phyloP scores from a whole-genome alignment of 2,888 invertebrate genomes.

The Caradrina kadenii region DNA sequence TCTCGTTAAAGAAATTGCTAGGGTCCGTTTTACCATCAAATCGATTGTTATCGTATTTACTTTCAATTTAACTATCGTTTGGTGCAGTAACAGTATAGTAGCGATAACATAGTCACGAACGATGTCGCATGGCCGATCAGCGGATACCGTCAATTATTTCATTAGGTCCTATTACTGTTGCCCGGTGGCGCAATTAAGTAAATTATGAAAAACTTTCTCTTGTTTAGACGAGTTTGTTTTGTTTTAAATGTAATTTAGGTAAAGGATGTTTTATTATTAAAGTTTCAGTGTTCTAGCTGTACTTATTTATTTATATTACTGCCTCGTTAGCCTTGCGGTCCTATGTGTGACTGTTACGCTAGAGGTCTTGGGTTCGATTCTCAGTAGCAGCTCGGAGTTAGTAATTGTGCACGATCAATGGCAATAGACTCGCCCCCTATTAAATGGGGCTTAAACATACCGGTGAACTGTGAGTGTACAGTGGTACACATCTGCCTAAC shows the following conservation, averaged over 20 bases:
- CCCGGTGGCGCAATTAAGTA: constrained; percentile 64
- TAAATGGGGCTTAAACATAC: too few species aligned
- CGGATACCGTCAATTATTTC: constrained; percentile 83
- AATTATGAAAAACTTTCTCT: constrained; percentile 69
- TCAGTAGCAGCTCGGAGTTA: too few species aligned
- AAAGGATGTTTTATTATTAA: constrained; percentile 5
- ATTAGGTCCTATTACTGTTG: constrained; percentile 75
- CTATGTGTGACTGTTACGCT: too few species aligned
- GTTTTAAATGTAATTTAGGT: background rate
- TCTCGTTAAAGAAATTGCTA: constrained; percentile 17
- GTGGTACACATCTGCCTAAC: too few species aligned
- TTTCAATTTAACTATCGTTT: constrained; percentile 46
- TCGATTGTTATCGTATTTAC: constrained; percentile 42
- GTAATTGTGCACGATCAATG: too few species aligned
- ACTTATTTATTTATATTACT: too few species aligned
- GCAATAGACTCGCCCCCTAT: too few species aligned
- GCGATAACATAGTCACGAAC: constrained; percentile 48
- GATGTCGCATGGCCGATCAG: constrained; percentile 51
- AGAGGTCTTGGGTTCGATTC: too few species aligned
- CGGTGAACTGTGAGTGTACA: too few species aligned
- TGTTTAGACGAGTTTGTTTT: constrained; percentile 29
- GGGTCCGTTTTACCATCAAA: constrained; percentile 24
- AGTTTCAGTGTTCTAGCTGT: background rate
- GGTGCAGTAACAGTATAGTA: constrained; percentile 35
- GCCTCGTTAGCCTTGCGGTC: too few species aligned